Evolutionary conservation across 2,888 invertebrate genomes (phyloP).

Genomic region (Rhyacophila evoluta): DNA sequence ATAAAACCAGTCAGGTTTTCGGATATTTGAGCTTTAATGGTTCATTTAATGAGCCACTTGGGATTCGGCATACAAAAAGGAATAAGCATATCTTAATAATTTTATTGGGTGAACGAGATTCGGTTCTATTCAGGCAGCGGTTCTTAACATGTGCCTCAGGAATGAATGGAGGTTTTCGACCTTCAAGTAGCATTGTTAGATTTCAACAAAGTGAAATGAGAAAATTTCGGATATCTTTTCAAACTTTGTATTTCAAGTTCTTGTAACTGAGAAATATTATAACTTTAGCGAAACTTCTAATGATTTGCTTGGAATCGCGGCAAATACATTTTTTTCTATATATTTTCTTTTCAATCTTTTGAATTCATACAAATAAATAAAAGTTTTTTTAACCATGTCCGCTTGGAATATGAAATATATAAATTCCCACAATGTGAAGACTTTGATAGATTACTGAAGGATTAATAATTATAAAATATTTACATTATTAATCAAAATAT

Average conservation of each 20-base stretch:
- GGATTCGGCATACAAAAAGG: conserved; percentile 28
- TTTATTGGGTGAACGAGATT: conserved; percentile 17
- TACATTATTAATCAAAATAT: too few species aligned
- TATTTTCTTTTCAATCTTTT: too few species aligned
- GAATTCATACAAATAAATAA: too few species aligned
- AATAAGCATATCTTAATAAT: conserved; percentile 26
- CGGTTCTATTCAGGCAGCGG: not conserved
- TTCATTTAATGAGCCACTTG: conserved; percentile 46
- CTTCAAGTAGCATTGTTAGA: not conserved
- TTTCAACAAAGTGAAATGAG: not conserved
- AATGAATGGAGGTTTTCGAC: conserved; percentile 7
- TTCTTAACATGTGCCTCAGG: conserved; percentile 7
- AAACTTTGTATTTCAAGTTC: not conserved
- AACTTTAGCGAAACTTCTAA: too few species aligned
- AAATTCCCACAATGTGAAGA: too few species aligned
- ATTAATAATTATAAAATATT: too few species aligned
- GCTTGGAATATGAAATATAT: too few species aligned
- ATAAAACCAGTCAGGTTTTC: conserved; percentile 36
- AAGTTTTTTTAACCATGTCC: too few species aligned
- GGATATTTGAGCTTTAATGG: conserved; percentile 45
- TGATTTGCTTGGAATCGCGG: too few species aligned
- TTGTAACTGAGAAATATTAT: too few species aligned
- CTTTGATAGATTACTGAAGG: too few species aligned
- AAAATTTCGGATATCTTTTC: not conserved
- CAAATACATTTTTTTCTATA: too few species aligned